Base-by-base conservation (phyloP, 1,140 invertebrate species). In the Homarus americanus region DNA sequence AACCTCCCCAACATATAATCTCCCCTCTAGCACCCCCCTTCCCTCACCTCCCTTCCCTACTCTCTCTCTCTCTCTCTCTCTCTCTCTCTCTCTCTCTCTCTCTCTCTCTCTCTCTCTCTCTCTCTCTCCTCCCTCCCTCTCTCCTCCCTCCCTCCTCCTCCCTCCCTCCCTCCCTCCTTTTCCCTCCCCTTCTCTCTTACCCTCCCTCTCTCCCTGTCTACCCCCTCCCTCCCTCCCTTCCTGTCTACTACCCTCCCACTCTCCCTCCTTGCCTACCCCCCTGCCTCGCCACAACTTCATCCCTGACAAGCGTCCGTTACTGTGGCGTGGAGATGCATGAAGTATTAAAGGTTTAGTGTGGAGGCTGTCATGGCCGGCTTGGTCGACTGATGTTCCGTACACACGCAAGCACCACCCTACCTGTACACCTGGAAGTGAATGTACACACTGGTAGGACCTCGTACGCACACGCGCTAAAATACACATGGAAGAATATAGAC, bases 121-220 rank as follows among this genome's bases (percentile, higher is more conserved):
- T 32, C 80, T 82, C 20, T 82, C 49, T 32, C 44, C 28, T n/a
- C 63, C 80, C n/a, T n/a, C n/a, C n/a, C n/a, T n/a, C n/a, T n/a
- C n/a, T n/a, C n/a, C 49, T 49, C 44, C 44, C 12, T 78, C 5
- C 75, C 75, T 78, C 32, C 20, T 7, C 34, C 5, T 32, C 38
- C 38, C 38, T 40, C 3, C 38, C 5, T 32, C 3, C 38, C 2
- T 78, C 38, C 75, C 38, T 36, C 38, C 75, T 78, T 10, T 78
- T 2, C 32, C 5, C 38, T 40, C 38, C 15, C 5, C 28, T 24
- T n/a, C 40, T 80, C 38, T 53, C 38, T 49, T 24, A 24, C 38
- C 44, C 78, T 66, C 82, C 53, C 82, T 66, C 82, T 66, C 82
- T 36, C 80, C 28, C 80, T 82, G 15, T 82, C 49, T 32, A 40